phyloP scores from a whole-genome alignment of 2,888 invertebrate species.

The Hololepta plana region DNA sequence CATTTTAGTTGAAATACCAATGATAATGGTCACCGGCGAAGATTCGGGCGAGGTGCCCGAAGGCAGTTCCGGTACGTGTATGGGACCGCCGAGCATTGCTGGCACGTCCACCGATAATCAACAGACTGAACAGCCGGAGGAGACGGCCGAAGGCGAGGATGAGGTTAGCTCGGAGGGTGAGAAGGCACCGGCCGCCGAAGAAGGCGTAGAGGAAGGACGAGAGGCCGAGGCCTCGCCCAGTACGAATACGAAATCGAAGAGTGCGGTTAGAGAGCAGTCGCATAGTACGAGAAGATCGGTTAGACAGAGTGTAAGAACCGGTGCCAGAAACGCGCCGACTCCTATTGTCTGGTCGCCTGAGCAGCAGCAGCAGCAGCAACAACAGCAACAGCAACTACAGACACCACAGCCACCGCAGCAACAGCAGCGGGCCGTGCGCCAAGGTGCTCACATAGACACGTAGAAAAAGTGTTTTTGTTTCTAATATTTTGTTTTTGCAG shows the following conservation, averaged over 20 bases:
- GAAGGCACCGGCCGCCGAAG: slow-evolving; percentile 32
- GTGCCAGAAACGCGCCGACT: slow-evolving; percentile 31
- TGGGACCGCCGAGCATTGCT: slow-evolving; percentile 24
- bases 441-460: no score
- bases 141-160: slow-evolving; percentile 23
- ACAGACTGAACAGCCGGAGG: slow-evolving; percentile 17
- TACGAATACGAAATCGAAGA: slow-evolving; percentile 31
- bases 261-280: slow-evolving; percentile 14
- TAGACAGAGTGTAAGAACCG: slow-evolving; percentile 17
- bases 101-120: slow-evolving; percentile 21
- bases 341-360: slow-evolving; percentile 42
- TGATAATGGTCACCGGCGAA: slow-evolving; percentile 20
- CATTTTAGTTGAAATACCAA: slow-evolving; percentile 21
- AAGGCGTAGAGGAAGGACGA: slow-evolving; percentile 49
- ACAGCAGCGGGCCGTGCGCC: no score
- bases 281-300: slow-evolving; percentile 16
- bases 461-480: no score
- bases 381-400: slow-evolving; percentile 11
- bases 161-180: slow-evolving; percentile 41
- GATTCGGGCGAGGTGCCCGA: slow-evolving; percentile 31
- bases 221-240: slow-evolving; percentile 63
- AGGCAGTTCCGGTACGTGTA: slow-evolving; percentile 19
- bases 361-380: slow-evolving; percentile 15
- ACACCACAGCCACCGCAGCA: no score
- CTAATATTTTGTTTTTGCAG: no score